Base-by-base conservation (phyloP, 37 sponge, comb jelly and placozoan species). In the Corticium candelabrum region DNA sequence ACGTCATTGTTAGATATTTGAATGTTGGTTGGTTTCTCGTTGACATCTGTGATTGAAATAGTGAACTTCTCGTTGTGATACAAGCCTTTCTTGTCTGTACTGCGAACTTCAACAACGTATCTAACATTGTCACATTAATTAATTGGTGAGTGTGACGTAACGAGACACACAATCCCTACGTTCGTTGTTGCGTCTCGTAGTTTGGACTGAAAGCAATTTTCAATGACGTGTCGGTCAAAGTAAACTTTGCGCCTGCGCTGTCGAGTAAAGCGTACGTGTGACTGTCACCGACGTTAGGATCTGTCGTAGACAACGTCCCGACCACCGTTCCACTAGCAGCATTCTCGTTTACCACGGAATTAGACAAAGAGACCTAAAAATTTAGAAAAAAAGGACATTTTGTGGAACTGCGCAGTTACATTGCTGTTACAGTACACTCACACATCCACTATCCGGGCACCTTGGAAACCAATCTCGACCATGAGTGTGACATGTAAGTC, bases 231-330 rank as follows among this genome's bases (percentile, higher is more conserved):
- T 32, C 73, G 73, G 21, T 34, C 15, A 50, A 27, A 5, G 5
- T 4, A 32, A 70, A 70, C 73, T 34, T 29, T 29, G 31, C 73
- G 31, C 36, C 36, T 7, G 33, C 73, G 31, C 29, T 29, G 73
- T 70, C 73, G 35, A 15, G 4, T 7, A 70, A 32, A 4, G 35
- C 4, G 36, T 70, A 70, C 73, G 73, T 29, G 73, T 70, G 73
- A 4, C 31, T 30, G 73, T 70, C 73, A 34, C 36, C 21, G 5
- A 32, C 31, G 21, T 70, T 70, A 34, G 73, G 73, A 34, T 70
- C 73, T 34, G 73, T 32, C 5, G 35, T 70, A 7, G 73, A 29
- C 5, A 70, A 70, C 73, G 73, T 29, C 31, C 73, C 73, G 73
- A 70, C 73, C 33, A 70, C 73, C 31, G 33, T 35, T 29, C 73